These are phyloP conservation scores for Nycticorax nycticorax DNA, from an alignment of 2,113 vertebrate species.

Conservation along the genomic window DNA sequence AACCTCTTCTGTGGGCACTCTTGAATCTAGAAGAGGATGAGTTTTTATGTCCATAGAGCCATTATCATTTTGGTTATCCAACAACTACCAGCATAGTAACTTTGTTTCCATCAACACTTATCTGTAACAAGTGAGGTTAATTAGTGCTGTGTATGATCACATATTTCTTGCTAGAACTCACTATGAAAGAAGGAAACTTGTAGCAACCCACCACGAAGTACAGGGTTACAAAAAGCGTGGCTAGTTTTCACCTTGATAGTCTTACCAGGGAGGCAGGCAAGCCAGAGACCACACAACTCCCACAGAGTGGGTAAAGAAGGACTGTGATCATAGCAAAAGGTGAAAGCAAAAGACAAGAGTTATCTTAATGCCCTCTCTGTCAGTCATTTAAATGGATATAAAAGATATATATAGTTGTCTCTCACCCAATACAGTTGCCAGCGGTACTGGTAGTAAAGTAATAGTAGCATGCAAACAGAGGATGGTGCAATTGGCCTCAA, in stretches of 20 bases:
- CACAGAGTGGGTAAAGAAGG: not conserved
- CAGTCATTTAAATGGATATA: not conserved
- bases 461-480: not conserved
- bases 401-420: not conserved
- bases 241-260: not conserved
- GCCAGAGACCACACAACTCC: not conserved
- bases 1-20: not conserved
- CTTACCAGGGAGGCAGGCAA: not conserved
- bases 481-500: not conserved
- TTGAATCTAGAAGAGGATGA: not conserved
- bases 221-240: not conserved
- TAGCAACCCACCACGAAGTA: not conserved
- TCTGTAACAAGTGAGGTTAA: not conserved
- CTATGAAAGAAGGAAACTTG: not conserved
- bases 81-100: not conserved
- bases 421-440: not conserved
- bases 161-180: not conserved
- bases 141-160: not conserved
- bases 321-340: not conserved
- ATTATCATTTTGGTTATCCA: not conserved
- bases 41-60: not conserved
- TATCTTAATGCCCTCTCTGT: rapidly evolving
- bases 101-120: not conserved
- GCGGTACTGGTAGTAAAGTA: not conserved
- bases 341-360: not conserved